Conservation (phyloP, 92 coral and sea anemone genomes). For the Phenganax marumi region DNA sequence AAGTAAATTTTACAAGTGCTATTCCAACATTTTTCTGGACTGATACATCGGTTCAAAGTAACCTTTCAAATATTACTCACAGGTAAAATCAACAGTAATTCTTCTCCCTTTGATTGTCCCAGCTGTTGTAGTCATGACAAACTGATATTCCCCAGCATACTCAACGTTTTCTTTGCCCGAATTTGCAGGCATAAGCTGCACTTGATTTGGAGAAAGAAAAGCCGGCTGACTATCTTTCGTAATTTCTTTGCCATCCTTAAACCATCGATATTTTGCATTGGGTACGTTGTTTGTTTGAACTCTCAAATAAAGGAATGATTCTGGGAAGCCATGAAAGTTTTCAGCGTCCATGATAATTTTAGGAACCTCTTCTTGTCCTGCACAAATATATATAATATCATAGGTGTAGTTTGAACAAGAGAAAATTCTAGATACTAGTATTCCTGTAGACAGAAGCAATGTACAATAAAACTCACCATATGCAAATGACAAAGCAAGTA, state of each 20-base stretch:
- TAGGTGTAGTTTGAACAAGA: neutral
- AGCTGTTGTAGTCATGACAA: slow-evolving; percentile 20
- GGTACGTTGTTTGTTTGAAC: neutral
- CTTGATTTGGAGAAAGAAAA: neutral
- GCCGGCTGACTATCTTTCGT: neutral
- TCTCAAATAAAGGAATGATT: neutral
- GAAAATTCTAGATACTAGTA: neutral
- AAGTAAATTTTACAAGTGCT: too few relatives aligned
- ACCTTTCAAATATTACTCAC: neutral
- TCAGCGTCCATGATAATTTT: slow-evolving; percentile 26
- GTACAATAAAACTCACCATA: slow-evolving; percentile 14
- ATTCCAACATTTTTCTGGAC: neutral
- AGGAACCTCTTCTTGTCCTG: slow-evolving; percentile 29
- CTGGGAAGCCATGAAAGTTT: slow-evolving; percentile 20
- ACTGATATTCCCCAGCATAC: slow-evolving; percentile 29
- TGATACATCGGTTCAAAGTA: neutral
- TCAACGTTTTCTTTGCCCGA: slow-evolving; percentile 11
- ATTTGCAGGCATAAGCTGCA: neutral
- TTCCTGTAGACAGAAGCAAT: neutral
- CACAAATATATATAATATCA: neutral
- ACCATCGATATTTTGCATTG: neutral
- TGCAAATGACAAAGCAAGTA: neutral
- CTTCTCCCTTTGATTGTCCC: slow-evolving; percentile 19
- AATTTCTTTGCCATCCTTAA: neutral
- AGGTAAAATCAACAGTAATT: slow-evolving; percentile 19